A percentile compares a stretch with the other conserved stretches of the same genome.
Evolutionary conservation across 2,113 vertebrate species (phyloP).

Genomic region (Ammospiza caudacuta): DNA sequence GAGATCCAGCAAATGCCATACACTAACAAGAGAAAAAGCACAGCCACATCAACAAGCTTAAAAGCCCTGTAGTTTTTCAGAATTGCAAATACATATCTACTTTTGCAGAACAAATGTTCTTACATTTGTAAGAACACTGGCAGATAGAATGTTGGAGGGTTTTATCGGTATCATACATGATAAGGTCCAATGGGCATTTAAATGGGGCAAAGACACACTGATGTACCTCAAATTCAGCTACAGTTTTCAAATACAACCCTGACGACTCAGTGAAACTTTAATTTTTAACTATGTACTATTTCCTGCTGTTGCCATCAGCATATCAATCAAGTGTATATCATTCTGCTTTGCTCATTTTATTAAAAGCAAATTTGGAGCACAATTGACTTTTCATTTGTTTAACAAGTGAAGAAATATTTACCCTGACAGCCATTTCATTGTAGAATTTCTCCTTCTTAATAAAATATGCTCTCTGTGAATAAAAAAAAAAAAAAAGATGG

Average conservation of each 20-base stretch:
- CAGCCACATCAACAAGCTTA: neutral
- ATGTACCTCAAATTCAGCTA: constrained; percentile 52
- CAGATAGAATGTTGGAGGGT: neutral
- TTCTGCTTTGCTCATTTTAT: constrained; percentile 81
- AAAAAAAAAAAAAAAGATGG: constrained; percentile 80
- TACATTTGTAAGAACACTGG: neutral
- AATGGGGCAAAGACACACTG: constrained; percentile 20
- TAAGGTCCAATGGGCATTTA: neutral
- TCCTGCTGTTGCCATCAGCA: constrained; percentile 72
- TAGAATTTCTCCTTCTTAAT: constrained; percentile 99
- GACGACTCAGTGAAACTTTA: constrained; percentile 67
- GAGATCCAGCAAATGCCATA: neutral
- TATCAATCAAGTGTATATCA: constrained; percentile 82
- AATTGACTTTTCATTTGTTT: constrained; percentile 92
- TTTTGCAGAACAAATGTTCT: neutral
- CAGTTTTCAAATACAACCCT: constrained; percentile 58
- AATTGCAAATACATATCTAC: neutral
- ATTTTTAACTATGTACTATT: constrained; percentile 77
- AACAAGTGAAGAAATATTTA: constrained; percentile 97
- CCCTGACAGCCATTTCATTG: constrained; percentile 97
- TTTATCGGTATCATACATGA: neutral
- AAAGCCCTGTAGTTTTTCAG: neutral
- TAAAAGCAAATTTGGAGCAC: constrained; percentile 84
- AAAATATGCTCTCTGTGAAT: constrained; percentile 94
- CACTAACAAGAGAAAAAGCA: neutral